A percentile compares a stretch with the other conserved stretches of the same genome.
phyloP scores from a whole-genome alignment of 2,113 vertebrate species.

The Emydura subglobosa region DNA sequence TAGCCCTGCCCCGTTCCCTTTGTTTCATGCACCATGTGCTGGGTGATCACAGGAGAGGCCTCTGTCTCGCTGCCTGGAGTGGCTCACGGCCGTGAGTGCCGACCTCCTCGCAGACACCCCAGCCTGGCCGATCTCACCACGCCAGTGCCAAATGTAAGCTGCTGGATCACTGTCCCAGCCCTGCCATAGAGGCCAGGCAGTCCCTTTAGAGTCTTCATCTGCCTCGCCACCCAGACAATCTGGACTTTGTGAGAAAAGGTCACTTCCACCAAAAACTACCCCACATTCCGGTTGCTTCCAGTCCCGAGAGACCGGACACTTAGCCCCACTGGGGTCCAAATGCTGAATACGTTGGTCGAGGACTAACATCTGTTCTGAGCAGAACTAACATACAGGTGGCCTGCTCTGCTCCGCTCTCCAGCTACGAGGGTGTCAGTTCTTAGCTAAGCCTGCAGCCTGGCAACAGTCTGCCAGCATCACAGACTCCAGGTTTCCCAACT shows the following conservation, averaged over 20 bases:
- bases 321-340: not conserved
- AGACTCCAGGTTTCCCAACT: not conserved
- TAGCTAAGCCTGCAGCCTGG: not conserved
- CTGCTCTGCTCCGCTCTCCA: not conserved
- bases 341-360: not conserved
- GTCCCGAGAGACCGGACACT: not conserved
- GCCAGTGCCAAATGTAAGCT: not conserved
- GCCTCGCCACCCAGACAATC: not conserved
- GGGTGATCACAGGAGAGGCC: not conserved
- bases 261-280: not conserved
- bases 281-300: too few species aligned
- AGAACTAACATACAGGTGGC: not conserved
- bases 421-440: not conserved
- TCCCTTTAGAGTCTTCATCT: not conserved
- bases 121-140: not conserved
- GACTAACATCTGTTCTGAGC: not conserved
- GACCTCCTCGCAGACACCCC: too few species aligned
- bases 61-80: not conserved
- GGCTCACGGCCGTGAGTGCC: not conserved
- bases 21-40: not conserved
- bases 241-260: not conserved
- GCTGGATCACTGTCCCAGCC: not conserved
- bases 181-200: not conserved
- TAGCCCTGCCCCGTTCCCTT: not conserved
- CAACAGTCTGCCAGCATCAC: not conserved